Percentiles rank a stretch among this genome's conserved stretches.
Evolutionary conservation across 2,888 invertebrate genomes (phyloP).

Genomic region (Octodonta nipae): DNA sequence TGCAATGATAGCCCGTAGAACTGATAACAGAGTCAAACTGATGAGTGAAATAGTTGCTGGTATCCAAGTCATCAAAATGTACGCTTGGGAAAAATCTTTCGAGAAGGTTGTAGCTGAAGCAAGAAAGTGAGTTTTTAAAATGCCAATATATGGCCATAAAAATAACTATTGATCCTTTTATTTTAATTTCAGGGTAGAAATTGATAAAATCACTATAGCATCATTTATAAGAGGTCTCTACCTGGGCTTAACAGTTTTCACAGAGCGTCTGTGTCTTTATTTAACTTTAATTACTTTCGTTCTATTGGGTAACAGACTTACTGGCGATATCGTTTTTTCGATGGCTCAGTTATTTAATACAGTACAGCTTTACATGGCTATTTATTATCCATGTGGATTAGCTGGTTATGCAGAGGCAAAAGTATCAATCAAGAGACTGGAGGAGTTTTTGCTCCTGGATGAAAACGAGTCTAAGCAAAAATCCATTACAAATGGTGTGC

Average conservation of each 20-base stretch:
- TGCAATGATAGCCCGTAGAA: slow-evolving; percentile 36
- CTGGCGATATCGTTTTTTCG: slow-evolving; percentile 57
- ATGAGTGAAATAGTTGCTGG: slow-evolving; percentile 64
- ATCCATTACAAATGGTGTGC: slow-evolving; percentile 10
- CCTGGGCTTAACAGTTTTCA: slow-evolving; percentile 57
- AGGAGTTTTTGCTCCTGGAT: slow-evolving; percentile 3
- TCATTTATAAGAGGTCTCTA: slow-evolving; percentile 55
- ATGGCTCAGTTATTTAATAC: slow-evolving; percentile 66
- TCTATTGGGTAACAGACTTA: slow-evolving; percentile 43
- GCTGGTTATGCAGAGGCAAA: slow-evolving; percentile 23
- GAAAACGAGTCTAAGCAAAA: not conserved
- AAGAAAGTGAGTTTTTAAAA: slow-evolving; percentile 39
- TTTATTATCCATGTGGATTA: slow-evolving; percentile 22
- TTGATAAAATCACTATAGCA: slow-evolving; percentile 49
- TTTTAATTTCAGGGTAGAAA: slow-evolving; percentile 42
- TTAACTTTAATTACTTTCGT: slow-evolving; percentile 68
- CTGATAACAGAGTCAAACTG: slow-evolving; percentile 54
- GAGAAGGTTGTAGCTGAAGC: slow-evolving; percentile 46
- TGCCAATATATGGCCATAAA: not conserved
- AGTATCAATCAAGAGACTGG: slow-evolving; percentile 22
- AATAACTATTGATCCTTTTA: not conserved
- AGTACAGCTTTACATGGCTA: slow-evolving; percentile 37
- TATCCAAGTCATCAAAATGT: slow-evolving; percentile 67
- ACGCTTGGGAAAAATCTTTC: slow-evolving; percentile 63
- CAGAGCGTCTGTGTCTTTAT: slow-evolving; percentile 71